Base-by-base conservation (phyloP, 2,113 vertebrate species). In the Prionailurus bengalensis region DNA sequence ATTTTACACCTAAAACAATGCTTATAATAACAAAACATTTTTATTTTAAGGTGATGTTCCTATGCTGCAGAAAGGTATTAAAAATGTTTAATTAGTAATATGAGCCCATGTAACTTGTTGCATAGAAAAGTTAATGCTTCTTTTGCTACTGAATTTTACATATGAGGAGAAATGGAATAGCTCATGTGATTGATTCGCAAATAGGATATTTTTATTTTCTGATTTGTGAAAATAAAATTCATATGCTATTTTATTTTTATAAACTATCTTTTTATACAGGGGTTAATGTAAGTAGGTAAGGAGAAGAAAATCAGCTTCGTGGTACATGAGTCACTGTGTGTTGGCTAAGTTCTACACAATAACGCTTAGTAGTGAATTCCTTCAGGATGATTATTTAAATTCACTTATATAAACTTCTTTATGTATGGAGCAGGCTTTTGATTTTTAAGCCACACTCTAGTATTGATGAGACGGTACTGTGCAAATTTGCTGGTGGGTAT, bases 191-290 rank as follows among this genome's bases (percentile, higher is more conserved):
- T 98, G 97, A 31, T 97, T 96, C 96, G 98, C 91, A 97, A 98
- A 94, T 96, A 96, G 93, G 88, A 97, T 98, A 98, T 97, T 96
- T 98, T 3, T 78, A 71, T 74, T 82, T 95, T 98, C 95, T 91
- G 95, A 97, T 89, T 95, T 98, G 48, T 96, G 93, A 98, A 98
- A 98, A 98, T 98, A 98, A 98, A 98, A 98, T 97, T 97, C 96
- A 98, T 97, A 95, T 96, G 91, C 86, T 95, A 96, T 94, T 98
- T 98, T 98, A 98, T 79, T 92, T 89, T 96, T 97, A 97, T 98
- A 84, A 98, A 91, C 89, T 97, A 91, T 97, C 96, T 97, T 95
- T 96, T n/a, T 94, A 53, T 51, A 92, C 27, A 96, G 79, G 25
- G 51, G 4, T 73, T n/a, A 36, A 76, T 90, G 55, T 33, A 61